Percentiles rank a stretch among this genome's conserved stretches.
phyloP scores from a whole-genome alignment of 2,113 vertebrate species.

The Spea bombifrons region DNA sequence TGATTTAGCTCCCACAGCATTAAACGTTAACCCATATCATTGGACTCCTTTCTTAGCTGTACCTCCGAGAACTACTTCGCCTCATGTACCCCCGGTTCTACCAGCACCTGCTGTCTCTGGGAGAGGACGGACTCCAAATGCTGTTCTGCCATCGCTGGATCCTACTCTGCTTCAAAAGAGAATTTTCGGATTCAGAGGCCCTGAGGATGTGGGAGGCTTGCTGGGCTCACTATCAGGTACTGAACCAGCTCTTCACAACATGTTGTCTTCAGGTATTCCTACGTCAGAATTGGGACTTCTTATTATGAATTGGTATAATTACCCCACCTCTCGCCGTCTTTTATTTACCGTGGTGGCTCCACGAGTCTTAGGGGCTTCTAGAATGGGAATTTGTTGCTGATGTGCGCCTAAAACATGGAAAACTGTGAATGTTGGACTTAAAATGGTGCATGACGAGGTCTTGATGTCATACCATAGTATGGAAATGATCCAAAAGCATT shows the following conservation, averaged over 20 bases:
- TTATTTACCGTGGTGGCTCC: not conserved
- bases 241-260: not conserved
- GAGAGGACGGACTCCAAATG: slow-evolving; percentile 94
- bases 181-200: slow-evolving; percentile 90
- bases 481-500: too few relatives aligned
- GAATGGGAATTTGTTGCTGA: too few relatives aligned
- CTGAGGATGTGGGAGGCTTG: slow-evolving; percentile 97
- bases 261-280: not conserved
- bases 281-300: too few relatives aligned
- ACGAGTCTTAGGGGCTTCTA: too few relatives aligned
- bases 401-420: too few relatives aligned
- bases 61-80: slow-evolving; percentile 88
- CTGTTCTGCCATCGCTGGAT: slow-evolving; percentile 98
- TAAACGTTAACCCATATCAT: not conserved
- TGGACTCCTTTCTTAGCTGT: slow-evolving; percentile 68
- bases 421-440: too few relatives aligned
- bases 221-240: slow-evolving; percentile 97
- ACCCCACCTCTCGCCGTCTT: too few relatives aligned
- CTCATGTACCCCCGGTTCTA: slow-evolving; percentile 84
- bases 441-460: too few relatives aligned
- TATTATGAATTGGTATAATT: too few relatives aligned
- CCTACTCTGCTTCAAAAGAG: slow-evolving; percentile 94
- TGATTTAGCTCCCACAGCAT: too few relatives aligned
- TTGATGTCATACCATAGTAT: too few relatives aligned
- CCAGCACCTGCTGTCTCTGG: slow-evolving; percentile 83